Conservation (phyloP, 1,140 invertebrate species). For the Nasonia vitripennis region DNA sequence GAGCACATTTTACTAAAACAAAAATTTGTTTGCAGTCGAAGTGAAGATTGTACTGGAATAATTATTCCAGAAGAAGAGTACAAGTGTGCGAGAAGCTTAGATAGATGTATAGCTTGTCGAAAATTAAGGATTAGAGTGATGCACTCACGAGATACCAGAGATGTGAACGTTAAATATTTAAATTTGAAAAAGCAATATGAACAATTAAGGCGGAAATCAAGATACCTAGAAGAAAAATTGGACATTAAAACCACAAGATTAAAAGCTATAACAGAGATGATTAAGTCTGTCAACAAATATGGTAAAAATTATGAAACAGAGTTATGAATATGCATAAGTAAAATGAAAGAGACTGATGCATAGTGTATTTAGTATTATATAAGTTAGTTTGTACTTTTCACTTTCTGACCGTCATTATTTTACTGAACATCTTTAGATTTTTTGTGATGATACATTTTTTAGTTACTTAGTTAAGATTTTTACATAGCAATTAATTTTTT, state of each 20-base stretch:
- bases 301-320: background rate
- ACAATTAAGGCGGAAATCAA: background rate
- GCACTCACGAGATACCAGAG: background rate
- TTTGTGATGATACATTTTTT: no score
- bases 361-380: background rate
- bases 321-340: background rate
- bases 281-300: slow-evolving; percentile 25
- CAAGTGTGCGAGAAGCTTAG: background rate
- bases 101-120: slow-evolving; percentile 7
- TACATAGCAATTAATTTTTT: no score
- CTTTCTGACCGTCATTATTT: background rate
- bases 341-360: background rate
- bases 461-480: no score
- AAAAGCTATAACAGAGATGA: slow-evolving; percentile 28
- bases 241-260: background rate
- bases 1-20: background rate
- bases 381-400: background rate
- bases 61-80: background rate
- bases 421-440: no score
- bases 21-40: background rate
- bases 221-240: slow-evolving; percentile 3
- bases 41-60: slow-evolving; percentile 1
- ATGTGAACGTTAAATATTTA: slow-evolving; percentile 6
- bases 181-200: background rate
- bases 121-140: background rate